phyloP scores from a whole-genome alignment of 2,888 invertebrate genomes.

The Eretmocerus hayati region DNA sequence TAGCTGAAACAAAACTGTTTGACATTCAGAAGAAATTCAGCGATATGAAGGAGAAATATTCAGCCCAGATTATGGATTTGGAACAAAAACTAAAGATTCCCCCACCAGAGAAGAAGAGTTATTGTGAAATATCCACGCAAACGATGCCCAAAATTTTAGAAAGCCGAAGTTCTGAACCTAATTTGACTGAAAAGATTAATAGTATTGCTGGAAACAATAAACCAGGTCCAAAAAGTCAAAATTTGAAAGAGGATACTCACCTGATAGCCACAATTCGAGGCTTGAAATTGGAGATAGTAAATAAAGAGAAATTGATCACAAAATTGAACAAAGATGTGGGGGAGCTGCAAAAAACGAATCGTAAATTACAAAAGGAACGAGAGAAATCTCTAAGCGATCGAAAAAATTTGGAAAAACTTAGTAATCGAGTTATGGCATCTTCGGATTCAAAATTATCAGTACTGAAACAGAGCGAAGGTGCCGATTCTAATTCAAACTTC shows the following conservation, averaged over 20 bases:
- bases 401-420: slow-evolving; percentile 28
- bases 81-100: slow-evolving; percentile 27
- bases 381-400: slow-evolving; percentile 50
- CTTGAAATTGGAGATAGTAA: slow-evolving; percentile 64
- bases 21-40: slow-evolving; percentile 72
- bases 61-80: slow-evolving; percentile 51
- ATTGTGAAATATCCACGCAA: slow-evolving; percentile 33
- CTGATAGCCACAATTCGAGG: slow-evolving; percentile 73
- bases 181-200: slow-evolving; percentile 28
- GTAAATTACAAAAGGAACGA: slow-evolving; percentile 68
- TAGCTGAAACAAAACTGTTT: slow-evolving; percentile 63
- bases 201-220: slow-evolving; percentile 29
- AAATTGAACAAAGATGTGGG: slow-evolving; percentile 70
- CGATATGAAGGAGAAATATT: slow-evolving; percentile 71
- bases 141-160: slow-evolving; percentile 31
- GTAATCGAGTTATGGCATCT: slow-evolving; percentile 28
- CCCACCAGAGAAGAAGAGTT: slow-evolving; percentile 28
- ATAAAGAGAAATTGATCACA: slow-evolving; percentile 65
- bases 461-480: slow-evolving; percentile 40
- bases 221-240: slow-evolving; percentile 35
- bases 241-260: slow-evolving; percentile 66
- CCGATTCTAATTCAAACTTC: slow-evolving; percentile 42
- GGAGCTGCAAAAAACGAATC: slow-evolving; percentile 67
- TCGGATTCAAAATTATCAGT: slow-evolving; percentile 38
- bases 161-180: slow-evolving; percentile 31